Evolutionary conservation across 92 coral and sea anemone species (phyloP), one percentile per base, ranked within the genome.

Genomic region (Diadumene lineata): DNA sequence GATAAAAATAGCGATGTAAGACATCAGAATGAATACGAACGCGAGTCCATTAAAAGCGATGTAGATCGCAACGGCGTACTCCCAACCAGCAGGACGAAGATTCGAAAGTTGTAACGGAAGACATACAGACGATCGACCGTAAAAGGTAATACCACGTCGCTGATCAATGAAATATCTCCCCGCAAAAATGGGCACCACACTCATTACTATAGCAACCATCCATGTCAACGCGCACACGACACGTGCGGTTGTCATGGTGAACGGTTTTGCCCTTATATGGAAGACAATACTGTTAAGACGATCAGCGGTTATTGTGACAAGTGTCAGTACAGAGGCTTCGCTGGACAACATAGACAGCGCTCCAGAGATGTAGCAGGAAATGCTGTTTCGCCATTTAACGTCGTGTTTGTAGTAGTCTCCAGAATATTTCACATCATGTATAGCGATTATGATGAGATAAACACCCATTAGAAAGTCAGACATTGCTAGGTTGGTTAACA

Each of bases 401-500:
- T 89, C 93, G 32, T 86, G 72, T 70, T 53, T 53, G 76, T 81
- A 89, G 76, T 89, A 89, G 38, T 81, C 79, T 1, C 87, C 91
- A 43, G 73, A 73, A 88, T 88, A 89, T 34, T 55, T 64, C 0
- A 50, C 69, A 68, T 85, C 91, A 51, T 85, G 81, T 10, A 60
- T 28, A 0, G 91, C 93, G 55, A 89, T 81, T 0, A 81, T 78
- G 2, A 85, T 28, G 19, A 89, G 69, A 50, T 89, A 89, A 10
- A 82, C 70, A 7, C 91, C 93, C 93, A 89, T 89, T 17, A 77
- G 60, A 28, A 89, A 57, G 63, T 89, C 93, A 2, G 91, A 70
- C 4, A 89, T 64, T 16, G 93, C 93, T n/a, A 89, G 82, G 50
- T 86, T 89, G 21, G 81, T 86, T 11, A 89, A 31, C 19, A 89